Evolutionary conservation across 2,113 vertebrate genomes (phyloP), one percentile per base, ranked within the genome.

Genomic region (Laticauda colubrina): DNA sequence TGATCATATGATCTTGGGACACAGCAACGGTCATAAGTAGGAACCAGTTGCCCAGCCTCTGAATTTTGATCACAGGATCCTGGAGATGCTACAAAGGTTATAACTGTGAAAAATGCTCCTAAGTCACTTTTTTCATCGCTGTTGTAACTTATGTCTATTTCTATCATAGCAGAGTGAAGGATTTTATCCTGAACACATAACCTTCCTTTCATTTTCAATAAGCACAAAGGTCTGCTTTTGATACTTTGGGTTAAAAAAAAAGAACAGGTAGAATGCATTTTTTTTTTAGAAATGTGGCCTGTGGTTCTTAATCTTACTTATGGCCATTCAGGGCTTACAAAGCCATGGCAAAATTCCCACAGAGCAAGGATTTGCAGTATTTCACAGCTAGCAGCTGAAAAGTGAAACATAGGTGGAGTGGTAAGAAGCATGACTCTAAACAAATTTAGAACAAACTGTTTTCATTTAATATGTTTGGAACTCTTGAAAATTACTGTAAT

Each of bases 311-410:
- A 92, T 86, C 43, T 21, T 51, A n/a, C n/a, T 20, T 61, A 26
- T 23, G 43, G 45, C 92, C 3, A 0, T 26, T 75, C 9, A 56
- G 86, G n/a, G 5, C 14, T 53, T 90, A 45, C 48, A 87, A 93
- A 69, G 92, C 69, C 93, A 75, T 61, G 89, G 45, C 89, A 92
- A 94, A 26, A 18, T 15, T 87, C 64, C 89, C 81, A 89, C 93
- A 48, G 91, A 56, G 29, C 43, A 53, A 12, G 15, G 57, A 56
- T 29, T 75, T 90, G 57, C 43, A 88, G n/a, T 92, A 94, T n/a
- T 59, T 96, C 57, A 91, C 57, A 93, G 94, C 75, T 92, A 90
- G 10, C 91, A 85, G 20, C 92, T 89, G 94, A 92, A 91, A 94
- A 92, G 92, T 87, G 92, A 96, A 95, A 94, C 92, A 91, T 7